Evolutionary conservation across 1,140 invertebrate species (phyloP).

Genomic region (Zaprionus vittiger): DNA sequence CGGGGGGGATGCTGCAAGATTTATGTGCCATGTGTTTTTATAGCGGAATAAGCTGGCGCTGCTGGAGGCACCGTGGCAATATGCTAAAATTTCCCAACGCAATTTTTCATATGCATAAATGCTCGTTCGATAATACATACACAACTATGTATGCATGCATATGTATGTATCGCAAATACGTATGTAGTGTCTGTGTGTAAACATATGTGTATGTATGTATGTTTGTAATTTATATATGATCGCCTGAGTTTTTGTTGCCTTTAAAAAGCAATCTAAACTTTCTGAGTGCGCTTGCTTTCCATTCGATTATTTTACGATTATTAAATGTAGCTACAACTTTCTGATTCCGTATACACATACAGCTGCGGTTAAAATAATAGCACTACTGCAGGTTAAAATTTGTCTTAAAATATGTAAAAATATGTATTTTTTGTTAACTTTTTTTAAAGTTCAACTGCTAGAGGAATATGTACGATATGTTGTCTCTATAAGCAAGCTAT

Average conservation of each 20-base stretch:
- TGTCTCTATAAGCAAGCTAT: no score
- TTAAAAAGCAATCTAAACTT: constrained; percentile 66
- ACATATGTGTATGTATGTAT: neutral
- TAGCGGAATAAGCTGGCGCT: constrained; percentile 38
- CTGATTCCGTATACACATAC: no score
- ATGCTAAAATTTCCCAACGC: constrained; percentile 48
- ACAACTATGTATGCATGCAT: constrained; percentile 5
- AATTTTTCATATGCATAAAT: constrained; percentile 52
- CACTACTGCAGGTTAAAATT: no score
- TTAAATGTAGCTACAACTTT: no score
- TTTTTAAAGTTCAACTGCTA: no score
- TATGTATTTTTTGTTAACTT: no score
- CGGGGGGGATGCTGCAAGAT: constrained; percentile 55
- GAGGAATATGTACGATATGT: no score
- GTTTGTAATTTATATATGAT: constrained; percentile 7
- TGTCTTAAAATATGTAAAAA: no score
- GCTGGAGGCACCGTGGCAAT: constrained; percentile 37
- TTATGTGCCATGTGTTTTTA: constrained; percentile 72
- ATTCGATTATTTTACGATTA: neutral
- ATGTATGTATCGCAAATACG: constrained; percentile 18
- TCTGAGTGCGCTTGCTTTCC: constrained; percentile 28
- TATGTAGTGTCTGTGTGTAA: neutral
- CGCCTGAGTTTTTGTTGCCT: constrained; percentile 12
- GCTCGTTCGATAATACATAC: constrained; percentile 28
- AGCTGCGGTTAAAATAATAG: no score